Evolutionary conservation across 2,888 invertebrate genomes (phyloP).

Genomic region (Petrolisthes manimaculis): DNA sequence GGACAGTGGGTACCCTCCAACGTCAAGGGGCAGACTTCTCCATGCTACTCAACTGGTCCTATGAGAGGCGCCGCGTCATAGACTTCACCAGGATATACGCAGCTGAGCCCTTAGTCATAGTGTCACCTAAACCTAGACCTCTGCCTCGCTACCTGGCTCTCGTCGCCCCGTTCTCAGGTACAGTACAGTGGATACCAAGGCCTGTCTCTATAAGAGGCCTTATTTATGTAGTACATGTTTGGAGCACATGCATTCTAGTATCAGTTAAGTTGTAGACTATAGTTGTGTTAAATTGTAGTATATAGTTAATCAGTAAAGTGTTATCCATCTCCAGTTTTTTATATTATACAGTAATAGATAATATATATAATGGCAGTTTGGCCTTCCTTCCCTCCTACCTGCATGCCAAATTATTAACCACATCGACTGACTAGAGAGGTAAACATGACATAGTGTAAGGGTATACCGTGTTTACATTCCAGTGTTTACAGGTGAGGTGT

Average conservation of each 20-base stretch:
- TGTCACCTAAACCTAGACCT: conserved; percentile 32
- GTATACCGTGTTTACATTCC: too few species aligned
- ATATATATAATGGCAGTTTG: too few species aligned
- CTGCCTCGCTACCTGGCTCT: conserved; percentile 42
- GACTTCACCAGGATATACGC: conserved; percentile 45
- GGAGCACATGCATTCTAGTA: not conserved
- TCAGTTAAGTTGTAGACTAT: too few species aligned
- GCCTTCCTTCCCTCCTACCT: not conserved
- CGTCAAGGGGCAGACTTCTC: conserved; percentile 50
- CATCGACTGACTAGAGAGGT: not conserved
- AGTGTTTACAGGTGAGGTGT: not conserved
- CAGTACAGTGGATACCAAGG: conserved; percentile 26
- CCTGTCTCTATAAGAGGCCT: conserved; percentile 7
- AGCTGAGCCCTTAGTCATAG: conserved; percentile 43
- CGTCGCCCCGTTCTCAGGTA: conserved; percentile 43
- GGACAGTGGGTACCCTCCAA: conserved; percentile 56
- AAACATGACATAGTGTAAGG: not conserved
- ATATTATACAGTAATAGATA: too few species aligned
- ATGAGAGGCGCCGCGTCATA: not conserved
- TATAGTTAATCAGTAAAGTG: too few species aligned
- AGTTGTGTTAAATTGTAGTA: too few species aligned
- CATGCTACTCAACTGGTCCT: conserved; percentile 42
- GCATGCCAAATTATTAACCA: not conserved
- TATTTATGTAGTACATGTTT: not conserved
- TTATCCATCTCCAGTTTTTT: too few species aligned